Evolutionary conservation across 2,888 invertebrate genomes (phyloP).

Genomic region (Tineola bisselliella): DNA sequence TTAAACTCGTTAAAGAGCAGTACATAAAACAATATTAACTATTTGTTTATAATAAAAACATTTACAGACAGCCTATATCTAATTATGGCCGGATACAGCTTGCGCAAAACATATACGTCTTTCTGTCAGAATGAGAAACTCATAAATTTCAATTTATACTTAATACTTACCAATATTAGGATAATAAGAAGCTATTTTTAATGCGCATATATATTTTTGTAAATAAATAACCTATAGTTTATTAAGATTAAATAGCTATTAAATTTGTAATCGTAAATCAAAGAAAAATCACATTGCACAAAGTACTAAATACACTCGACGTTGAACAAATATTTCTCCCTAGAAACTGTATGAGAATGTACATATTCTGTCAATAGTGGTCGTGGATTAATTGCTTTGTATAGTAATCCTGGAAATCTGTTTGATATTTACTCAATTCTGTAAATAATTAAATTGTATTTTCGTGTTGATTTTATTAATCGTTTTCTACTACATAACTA

Average conservation of each 20-base stretch:
- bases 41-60: conserved; percentile 48
- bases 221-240: too few relatives aligned
- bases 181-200: background rate
- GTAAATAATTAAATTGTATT: background rate
- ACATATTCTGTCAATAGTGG: background rate
- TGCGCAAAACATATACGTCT: conserved; percentile 11
- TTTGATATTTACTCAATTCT: background rate
- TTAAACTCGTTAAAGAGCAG: conserved; percentile 53
- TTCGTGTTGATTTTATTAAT: background rate
- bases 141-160: background rate
- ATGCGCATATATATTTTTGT: too few relatives aligned
- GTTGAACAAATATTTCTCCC: background rate
- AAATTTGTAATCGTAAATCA: too few relatives aligned
- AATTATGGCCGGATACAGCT: conserved; percentile 16
- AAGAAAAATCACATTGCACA: background rate
- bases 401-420: background rate
- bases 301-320: background rate
- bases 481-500: too few relatives aligned
- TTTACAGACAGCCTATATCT: conserved; percentile 23
- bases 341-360: background rate
- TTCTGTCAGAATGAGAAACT: background rate
- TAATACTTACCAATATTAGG: background rate
- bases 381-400: background rate
- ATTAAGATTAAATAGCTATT: too few relatives aligned
- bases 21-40: conserved; percentile 56